Percentiles rank a stretch among this genome's conserved stretches.
phyloP scores from a whole-genome alignment of 2,888 invertebrate genomes.

The Thymelicus lineola region DNA sequence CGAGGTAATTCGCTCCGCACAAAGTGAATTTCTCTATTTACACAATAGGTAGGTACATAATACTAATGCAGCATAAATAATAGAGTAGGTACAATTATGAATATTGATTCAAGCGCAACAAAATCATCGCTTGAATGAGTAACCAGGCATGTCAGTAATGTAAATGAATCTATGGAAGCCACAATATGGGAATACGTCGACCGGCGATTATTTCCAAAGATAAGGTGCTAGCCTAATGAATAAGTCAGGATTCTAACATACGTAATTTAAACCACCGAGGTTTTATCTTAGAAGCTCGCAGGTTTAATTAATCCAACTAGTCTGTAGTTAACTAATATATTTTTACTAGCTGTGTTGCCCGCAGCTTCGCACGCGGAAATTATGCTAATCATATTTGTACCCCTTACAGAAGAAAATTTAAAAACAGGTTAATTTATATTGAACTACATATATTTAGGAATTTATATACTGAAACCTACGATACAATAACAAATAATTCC shows the following conservation, averaged over 20 bases:
- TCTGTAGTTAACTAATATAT: conserved; percentile 26
- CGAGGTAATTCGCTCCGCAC: too few species aligned
- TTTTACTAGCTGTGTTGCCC: too few species aligned
- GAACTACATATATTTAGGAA: too few species aligned
- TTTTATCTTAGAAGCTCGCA: conserved; percentile 25
- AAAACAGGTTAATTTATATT: too few species aligned
- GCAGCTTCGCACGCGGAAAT: too few species aligned
- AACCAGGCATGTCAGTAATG: conserved; percentile 12
- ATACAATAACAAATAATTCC: too few species aligned
- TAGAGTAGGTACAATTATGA: background rate
- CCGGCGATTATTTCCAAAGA: conserved; percentile 20
- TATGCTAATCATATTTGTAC: conserved; percentile 15
- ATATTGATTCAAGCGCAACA: conserved; percentile 10
- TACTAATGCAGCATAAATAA: background rate
- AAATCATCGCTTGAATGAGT: background rate
- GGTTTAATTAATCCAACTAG: conserved; percentile 19
- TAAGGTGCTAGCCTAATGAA: conserved; percentile 31
- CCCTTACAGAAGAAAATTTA: too few species aligned
- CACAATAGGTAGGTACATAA: too few species aligned
- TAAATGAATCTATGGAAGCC: conserved; percentile 22
- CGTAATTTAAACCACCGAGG: conserved; percentile 14
- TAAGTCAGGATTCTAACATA: conserved; percentile 22
- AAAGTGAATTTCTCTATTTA: too few species aligned
- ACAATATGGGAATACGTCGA: conserved; percentile 9
- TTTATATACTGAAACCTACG: too few species aligned